A percentile compares a stretch with the other conserved stretches of the same genome.
These are phyloP conservation scores for Siderastrea radians DNA, from an alignment of 92 coral and sea anemone genomes.

Conservation along the genomic window DNA sequence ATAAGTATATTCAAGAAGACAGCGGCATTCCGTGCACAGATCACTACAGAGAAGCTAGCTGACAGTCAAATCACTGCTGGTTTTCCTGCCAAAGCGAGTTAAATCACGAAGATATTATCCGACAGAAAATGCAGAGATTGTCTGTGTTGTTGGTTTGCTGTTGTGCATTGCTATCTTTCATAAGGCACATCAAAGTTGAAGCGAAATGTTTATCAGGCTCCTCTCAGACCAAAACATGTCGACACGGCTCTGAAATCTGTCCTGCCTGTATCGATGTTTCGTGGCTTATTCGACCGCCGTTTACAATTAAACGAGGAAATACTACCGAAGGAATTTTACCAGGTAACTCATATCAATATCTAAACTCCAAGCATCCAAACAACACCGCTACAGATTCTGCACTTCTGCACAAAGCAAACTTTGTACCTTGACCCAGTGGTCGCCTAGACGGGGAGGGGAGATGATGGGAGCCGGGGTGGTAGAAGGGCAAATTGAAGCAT, in stretches of 20 bases:
- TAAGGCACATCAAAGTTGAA: neutral
- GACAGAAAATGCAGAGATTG: neutral
- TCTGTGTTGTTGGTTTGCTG: neutral
- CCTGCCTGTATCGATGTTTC: conserved; percentile 70
- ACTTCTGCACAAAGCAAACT: too few species aligned
- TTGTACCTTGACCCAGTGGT: too few species aligned
- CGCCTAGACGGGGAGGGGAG: too few species aligned
- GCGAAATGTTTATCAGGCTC: conserved; percentile 1
- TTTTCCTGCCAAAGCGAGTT: neutral
- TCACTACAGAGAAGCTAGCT: neutral
- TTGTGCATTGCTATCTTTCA: neutral
- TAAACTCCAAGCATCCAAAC: too few species aligned
- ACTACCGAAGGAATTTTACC: conserved; percentile 72
- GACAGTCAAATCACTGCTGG: conserved; percentile 9
- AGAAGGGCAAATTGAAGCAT: too few species aligned
- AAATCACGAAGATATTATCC: neutral
- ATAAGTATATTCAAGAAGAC: too few species aligned
- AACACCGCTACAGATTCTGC: too few species aligned
- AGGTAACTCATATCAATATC: conserved; percentile 52
- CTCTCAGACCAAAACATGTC: neutral
- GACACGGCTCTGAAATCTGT: conserved; percentile 25
- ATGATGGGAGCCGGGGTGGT: too few species aligned
- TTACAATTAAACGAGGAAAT: conserved; percentile 43
- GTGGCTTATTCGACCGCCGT: conserved; percentile 79
- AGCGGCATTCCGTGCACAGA: neutral